A percentile compares a stretch with the other conserved stretches of the same genome.
These are phyloP conservation scores for Trachelus troglodyta DNA, from an alignment of 2,888 invertebrate species.

Conservation along the genomic window DNA sequence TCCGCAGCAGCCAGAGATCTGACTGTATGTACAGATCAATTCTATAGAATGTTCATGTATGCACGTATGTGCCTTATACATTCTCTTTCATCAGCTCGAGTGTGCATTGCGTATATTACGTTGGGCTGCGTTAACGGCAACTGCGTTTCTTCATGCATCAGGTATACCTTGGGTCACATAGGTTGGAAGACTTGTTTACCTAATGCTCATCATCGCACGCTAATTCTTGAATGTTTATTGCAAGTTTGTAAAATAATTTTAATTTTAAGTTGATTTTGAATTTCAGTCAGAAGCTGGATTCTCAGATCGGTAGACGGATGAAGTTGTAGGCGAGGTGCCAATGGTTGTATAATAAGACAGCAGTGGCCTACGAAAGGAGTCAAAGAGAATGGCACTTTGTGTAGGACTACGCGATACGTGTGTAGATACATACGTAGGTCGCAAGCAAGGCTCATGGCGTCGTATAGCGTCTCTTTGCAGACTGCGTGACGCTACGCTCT, in stretches of 20 bases:
- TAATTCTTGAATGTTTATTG: background rate
- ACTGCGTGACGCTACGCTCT: constrained; percentile 50
- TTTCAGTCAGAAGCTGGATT: background rate
- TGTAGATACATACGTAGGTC: constrained; percentile 26
- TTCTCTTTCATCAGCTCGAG: background rate
- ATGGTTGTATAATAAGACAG: background rate
- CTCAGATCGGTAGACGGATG: background rate
- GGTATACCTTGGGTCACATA: background rate
- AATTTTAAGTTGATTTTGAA: background rate
- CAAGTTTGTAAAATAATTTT: background rate
- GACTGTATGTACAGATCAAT: background rate
- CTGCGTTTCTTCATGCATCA: background rate
- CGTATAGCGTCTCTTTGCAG: constrained; percentile 28
- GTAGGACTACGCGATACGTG: background rate
- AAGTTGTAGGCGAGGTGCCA: background rate
- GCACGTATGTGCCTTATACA: background rate
- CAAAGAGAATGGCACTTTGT: background rate
- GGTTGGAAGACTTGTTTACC: background rate
- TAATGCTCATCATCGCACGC: background rate
- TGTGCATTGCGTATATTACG: background rate
- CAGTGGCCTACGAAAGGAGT: background rate
- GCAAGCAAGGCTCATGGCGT: background rate
- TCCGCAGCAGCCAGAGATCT: background rate
- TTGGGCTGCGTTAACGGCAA: background rate
- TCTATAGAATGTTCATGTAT: background rate